These are phyloP conservation scores for Drosophila hydei DNA, from an alignment of 1,140 invertebrate species.

Conservation along the genomic window DNA sequence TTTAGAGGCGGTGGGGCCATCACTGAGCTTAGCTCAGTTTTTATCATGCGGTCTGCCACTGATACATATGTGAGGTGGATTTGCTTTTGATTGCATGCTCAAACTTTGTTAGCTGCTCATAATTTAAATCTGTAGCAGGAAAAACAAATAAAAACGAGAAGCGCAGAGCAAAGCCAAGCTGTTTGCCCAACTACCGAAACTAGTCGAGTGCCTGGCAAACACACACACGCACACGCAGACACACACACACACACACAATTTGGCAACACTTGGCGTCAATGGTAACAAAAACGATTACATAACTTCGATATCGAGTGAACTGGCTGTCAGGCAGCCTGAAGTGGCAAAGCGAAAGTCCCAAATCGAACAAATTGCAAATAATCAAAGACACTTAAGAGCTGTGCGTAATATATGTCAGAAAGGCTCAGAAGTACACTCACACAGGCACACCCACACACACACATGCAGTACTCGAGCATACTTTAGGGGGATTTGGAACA, in stretches of 20 bases:
- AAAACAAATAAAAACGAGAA: constrained; percentile 1
- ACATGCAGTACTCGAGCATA: constrained; percentile 20
- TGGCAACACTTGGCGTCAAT: constrained; percentile 65
- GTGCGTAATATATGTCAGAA: constrained; percentile 53
- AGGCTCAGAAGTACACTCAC: constrained; percentile 14
- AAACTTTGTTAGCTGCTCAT: constrained; percentile 39
- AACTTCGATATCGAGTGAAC: constrained; percentile 51
- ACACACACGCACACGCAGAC: constrained; percentile 27
- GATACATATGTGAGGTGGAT: constrained; percentile 27
- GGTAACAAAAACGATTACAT: constrained; percentile 68
- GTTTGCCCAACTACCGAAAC: constrained; percentile 36
- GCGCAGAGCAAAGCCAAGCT: constrained; percentile 12
- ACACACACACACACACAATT: constrained; percentile 40
- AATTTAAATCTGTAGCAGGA: constrained; percentile 55
- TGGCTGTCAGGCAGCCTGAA: constrained; percentile 32
- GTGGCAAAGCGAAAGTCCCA: constrained; percentile 53
- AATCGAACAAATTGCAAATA: constrained; percentile 76
- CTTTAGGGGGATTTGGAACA: constrained; percentile 12
- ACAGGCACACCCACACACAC: constrained; percentile 17
- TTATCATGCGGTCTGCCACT: constrained; percentile 38
- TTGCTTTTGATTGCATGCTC: constrained; percentile 36
- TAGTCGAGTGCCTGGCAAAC: constrained; percentile 59
- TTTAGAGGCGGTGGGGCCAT: constrained; percentile 5
- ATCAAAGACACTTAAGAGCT: constrained; percentile 73
- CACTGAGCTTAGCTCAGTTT: constrained; percentile 32